Conservation (phyloP, 2,113 vertebrate species). For the Engystomops pustulosus region DNA sequence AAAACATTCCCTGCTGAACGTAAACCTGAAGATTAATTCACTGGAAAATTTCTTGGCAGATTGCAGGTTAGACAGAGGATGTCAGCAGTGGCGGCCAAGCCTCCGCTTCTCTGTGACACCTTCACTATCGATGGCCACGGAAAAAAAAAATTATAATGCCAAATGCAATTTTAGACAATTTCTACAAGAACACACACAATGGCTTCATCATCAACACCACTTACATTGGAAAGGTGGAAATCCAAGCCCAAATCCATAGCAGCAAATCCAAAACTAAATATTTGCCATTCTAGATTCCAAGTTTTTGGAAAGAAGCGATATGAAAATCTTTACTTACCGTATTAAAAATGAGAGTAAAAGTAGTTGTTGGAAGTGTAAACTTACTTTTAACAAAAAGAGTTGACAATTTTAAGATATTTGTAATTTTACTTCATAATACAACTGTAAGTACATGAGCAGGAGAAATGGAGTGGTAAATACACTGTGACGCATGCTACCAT, state of each 20-base stretch:
- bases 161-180: background rate
- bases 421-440: background rate
- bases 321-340: no score
- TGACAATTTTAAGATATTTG: background rate
- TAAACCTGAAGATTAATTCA: constrained; percentile 48
- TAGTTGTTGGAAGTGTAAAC: no score
- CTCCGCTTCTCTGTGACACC: background rate
- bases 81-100: constrained; percentile 6
- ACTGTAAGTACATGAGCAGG: background rate
- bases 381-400: no score
- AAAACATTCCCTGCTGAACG: constrained; percentile 40
- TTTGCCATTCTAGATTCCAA: background rate
- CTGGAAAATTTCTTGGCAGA: constrained; percentile 52
- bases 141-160: background rate
- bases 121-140: background rate
- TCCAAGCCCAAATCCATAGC: no score
- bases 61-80: constrained; percentile 11
- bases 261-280: no score
- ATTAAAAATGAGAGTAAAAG: no score
- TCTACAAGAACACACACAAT: no score
- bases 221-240: no score
- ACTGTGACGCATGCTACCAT: background rate
- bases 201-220: no score
- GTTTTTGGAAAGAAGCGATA: no score
- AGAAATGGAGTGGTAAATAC: background rate